Conservation (phyloP, 2,888 invertebrate genomes). For the Cataglyphis cursor region DNA sequence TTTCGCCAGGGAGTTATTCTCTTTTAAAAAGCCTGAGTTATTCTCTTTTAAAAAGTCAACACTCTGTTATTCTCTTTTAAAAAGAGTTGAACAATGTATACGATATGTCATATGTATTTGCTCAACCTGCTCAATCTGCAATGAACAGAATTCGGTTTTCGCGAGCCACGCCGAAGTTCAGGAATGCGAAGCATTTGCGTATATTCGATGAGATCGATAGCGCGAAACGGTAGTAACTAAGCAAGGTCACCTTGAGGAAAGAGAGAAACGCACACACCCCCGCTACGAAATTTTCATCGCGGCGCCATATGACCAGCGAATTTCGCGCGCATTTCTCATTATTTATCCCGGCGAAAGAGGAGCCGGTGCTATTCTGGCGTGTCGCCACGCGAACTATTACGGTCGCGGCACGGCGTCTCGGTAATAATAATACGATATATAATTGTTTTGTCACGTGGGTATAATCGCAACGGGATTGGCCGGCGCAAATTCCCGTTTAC, state of each 20-base stretch:
- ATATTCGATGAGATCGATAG: constrained; percentile 58
- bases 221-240: constrained; percentile 27
- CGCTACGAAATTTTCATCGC: constrained; percentile 52
- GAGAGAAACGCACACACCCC: constrained; percentile 19
- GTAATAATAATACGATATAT: constrained; percentile 71
- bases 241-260: constrained; percentile 68
- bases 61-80: background rate
- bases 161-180: constrained; percentile 3
- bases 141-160: constrained; percentile 1
- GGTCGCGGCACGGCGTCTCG: constrained; percentile 59
- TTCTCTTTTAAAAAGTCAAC: background rate
- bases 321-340: constrained; percentile 41
- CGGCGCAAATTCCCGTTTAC: background rate
- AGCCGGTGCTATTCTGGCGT: constrained; percentile 55
- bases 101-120: background rate
- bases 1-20: too few species aligned
- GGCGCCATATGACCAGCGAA: constrained; percentile 36
- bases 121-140: background rate
- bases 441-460: constrained; percentile 61
- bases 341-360: constrained; percentile 43
- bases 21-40: background rate
- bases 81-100: background rate
- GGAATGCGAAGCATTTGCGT: background rate
- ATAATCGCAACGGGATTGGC: background rate
- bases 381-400: constrained; percentile 71